These are phyloP conservation scores for Allobates femoralis DNA, from an alignment of 2,797 vertebrate species.

Conservation along the genomic window DNA sequence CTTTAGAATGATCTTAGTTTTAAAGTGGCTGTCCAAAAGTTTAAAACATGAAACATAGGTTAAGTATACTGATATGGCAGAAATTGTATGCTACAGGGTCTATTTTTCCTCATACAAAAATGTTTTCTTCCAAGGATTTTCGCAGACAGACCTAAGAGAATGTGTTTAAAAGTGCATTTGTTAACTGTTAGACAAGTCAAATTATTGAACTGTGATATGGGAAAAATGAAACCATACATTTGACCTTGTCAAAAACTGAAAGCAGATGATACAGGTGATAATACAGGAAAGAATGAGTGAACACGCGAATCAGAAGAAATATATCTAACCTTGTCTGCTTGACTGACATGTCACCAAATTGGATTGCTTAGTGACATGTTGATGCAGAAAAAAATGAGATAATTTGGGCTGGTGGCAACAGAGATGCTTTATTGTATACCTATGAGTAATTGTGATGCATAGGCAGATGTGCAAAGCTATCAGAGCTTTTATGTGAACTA, in stretches of 20 bases:
- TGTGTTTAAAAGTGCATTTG: conserved; percentile 33
- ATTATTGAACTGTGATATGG: conserved; percentile 51
- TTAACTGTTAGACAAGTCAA: conserved; percentile 41
- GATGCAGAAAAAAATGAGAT: conserved; percentile 53
- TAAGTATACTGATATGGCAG: not conserved
- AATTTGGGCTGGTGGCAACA: conserved; percentile 22
- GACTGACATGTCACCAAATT: conserved; percentile 62
- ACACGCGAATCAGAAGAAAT: conserved; percentile 50
- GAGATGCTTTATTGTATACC: conserved; percentile 28
- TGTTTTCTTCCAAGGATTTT: not conserved
- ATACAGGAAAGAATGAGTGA: conserved; percentile 53
- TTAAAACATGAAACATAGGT: not conserved
- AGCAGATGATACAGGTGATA: conserved; percentile 56
- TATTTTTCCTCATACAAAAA: not conserved
- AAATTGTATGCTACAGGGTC: not conserved
- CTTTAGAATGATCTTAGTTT: too few species aligned
- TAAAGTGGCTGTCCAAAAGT: too few species aligned
- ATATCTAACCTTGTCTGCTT: conserved; percentile 57
- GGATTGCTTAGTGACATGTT: conserved; percentile 54
- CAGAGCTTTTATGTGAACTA: not conserved
- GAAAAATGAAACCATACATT: conserved; percentile 55
- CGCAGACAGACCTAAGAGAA: not conserved
- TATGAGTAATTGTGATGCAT: conserved; percentile 54
- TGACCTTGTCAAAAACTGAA: conserved; percentile 61
- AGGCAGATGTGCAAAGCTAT: not conserved